Evolutionary conservation across 2,888 invertebrate species (phyloP).

Genomic region (Tetheella fluctuosa): DNA sequence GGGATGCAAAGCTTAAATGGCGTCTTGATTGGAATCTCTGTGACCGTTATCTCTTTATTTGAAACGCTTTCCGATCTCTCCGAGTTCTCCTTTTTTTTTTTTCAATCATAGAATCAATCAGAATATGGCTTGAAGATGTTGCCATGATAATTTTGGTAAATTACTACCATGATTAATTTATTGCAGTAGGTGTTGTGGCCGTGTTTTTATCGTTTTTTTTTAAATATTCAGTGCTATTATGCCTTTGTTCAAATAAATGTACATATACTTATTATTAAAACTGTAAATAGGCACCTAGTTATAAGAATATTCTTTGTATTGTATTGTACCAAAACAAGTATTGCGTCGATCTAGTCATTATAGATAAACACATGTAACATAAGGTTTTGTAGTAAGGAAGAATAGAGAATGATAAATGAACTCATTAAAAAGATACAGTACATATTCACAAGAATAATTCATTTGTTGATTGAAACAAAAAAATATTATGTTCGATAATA

Average conservation of each 20-base stretch:
- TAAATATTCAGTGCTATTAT: not conserved
- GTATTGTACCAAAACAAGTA: slow-evolving; percentile 14
- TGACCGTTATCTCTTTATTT: no score
- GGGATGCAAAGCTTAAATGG: not conserved
- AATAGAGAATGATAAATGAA: not conserved
- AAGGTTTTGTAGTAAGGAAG: not conserved
- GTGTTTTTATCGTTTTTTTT: not conserved
- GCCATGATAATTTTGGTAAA: no score
- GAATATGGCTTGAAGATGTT: no score
- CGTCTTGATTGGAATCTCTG: not conserved
- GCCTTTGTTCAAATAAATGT: not conserved
- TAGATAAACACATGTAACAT: not conserved
- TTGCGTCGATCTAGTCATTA: slow-evolving; percentile 25
- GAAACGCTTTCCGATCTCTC: no score
- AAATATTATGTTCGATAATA: no score
- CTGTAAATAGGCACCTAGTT: not conserved
- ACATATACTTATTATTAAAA: not conserved
- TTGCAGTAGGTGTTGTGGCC: no score
- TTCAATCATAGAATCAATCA: no score
- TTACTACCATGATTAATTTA: no score
- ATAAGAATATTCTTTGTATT: not conserved
- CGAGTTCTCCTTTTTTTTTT: no score
- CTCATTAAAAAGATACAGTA: no score
- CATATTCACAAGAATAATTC: no score
- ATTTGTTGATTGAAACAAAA: no score